phyloP scores from a whole-genome alignment of 2,113 vertebrate genomes.

The Aptenodytes patagonicus region DNA sequence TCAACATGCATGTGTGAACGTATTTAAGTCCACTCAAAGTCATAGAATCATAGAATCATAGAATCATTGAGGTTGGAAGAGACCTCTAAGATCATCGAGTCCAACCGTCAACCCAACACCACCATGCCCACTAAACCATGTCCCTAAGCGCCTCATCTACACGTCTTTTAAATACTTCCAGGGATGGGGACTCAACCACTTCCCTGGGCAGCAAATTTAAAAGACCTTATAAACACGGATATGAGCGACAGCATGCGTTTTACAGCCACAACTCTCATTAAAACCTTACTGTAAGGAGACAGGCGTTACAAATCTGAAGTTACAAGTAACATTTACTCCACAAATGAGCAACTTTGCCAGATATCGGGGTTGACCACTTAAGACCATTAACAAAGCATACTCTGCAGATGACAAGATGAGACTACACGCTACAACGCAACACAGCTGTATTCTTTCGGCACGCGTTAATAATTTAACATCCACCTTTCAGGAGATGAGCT shows the following conservation, averaged over 20 bases:
- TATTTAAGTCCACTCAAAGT: fast-evolving
- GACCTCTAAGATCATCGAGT: too few species aligned
- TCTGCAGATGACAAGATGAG: fast-evolving
- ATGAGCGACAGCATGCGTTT: background rate
- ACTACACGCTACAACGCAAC: background rate
- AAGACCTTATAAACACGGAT: fast-evolving
- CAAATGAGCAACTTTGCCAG: background rate
- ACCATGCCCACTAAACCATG: too few species aligned
- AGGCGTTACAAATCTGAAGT: background rate
- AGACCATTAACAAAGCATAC: background rate
- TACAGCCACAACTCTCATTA: background rate
- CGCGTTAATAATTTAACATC: background rate
- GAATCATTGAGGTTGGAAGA: too few species aligned
- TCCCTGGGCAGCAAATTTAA: too few species aligned
- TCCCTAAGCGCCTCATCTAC: too few species aligned
- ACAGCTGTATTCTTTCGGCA: background rate
- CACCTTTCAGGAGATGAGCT: background rate
- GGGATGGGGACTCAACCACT: too few species aligned
- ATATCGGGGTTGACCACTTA: background rate
- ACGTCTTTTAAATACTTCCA: too few species aligned
- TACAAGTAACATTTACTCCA: background rate
- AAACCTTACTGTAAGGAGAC: background rate
- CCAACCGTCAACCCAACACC: too few species aligned
- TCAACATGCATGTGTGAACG: background rate
- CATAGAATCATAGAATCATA: too few species aligned